Percentiles rank a stretch among this genome's conserved stretches.
Evolutionary conservation across 2,888 invertebrate species (phyloP).

Genomic region (Chesias legatella): DNA sequence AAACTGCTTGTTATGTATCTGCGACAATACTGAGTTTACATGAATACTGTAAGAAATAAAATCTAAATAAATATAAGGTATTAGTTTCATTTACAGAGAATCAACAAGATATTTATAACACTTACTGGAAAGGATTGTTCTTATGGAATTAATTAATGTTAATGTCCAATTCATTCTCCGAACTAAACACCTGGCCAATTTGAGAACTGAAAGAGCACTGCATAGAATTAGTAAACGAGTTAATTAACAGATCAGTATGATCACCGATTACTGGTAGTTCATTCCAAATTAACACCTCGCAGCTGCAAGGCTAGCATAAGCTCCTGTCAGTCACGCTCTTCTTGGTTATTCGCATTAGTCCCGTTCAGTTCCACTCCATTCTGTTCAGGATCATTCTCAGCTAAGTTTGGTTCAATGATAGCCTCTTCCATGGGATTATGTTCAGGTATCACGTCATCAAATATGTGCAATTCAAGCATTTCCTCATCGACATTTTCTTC

Average conservation of each 20-base stretch:
- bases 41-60: slow-evolving; percentile 46
- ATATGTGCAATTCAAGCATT: too few relatives aligned
- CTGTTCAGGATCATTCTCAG: slow-evolving; percentile 1
- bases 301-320: slow-evolving; percentile 5
- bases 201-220: too few relatives aligned
- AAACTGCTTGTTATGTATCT: slow-evolving; percentile 34
- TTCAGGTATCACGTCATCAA: neutral
- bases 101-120: neutral
- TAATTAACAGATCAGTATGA: too few relatives aligned
- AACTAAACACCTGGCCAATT: too few relatives aligned
- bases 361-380: slow-evolving; percentile 1
- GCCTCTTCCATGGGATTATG: too few relatives aligned
- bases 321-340: slow-evolving; percentile 8
- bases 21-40: slow-evolving; percentile 37
- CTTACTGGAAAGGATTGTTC: too few relatives aligned
- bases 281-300: neutral
- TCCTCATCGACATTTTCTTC: slow-evolving; percentile 1
- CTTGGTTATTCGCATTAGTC: slow-evolving; percentile 3
- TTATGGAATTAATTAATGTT: too few relatives aligned
- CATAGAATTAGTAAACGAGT: too few relatives aligned
- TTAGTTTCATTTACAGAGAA: slow-evolving; percentile 31
- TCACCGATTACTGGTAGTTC: too few relatives aligned
- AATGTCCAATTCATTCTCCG: too few relatives aligned
- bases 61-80: slow-evolving; percentile 39
- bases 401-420: neutral